Evolutionary conservation across 2,113 vertebrate species (phyloP).

Genomic region (Sus scrofa): DNA sequence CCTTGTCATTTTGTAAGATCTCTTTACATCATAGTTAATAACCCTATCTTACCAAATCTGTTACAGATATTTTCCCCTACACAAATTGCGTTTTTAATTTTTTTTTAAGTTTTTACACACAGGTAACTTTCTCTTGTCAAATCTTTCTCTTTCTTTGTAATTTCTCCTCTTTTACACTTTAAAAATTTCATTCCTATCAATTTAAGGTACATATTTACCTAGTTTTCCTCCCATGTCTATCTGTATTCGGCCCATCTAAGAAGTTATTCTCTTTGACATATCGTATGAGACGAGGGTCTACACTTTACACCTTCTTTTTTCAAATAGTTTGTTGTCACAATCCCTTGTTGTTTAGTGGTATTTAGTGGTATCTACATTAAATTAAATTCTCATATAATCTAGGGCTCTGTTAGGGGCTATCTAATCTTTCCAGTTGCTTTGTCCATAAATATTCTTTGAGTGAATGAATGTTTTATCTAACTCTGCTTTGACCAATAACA

Average conservation of each 20-base stretch:
- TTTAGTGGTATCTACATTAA: neutral
- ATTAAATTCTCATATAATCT: conserved; percentile 41
- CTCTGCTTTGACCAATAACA: neutral
- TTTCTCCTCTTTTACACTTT: neutral
- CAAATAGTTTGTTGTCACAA: neutral
- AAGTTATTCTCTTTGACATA: neutral
- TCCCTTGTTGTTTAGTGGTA: neutral
- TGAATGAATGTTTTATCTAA: neutral
- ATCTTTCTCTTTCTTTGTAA: neutral
- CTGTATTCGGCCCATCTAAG: neutral
- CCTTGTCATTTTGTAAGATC: neutral
- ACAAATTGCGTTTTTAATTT: conserved; percentile 1
- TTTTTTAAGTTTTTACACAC: conserved; percentile 6
- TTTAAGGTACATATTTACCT: neutral
- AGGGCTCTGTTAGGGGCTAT: neutral
- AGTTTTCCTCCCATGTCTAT: neutral
- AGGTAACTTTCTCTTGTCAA: neutral
- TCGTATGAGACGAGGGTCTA: neutral
- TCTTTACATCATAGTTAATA: neutral
- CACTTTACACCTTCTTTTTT: neutral
- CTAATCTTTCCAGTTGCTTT: conserved; percentile 21
- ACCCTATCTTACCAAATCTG: neutral
- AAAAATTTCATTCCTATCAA: neutral
- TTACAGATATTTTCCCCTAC: neutral
- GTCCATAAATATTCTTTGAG: conserved; percentile 16